phyloP scores from a whole-genome alignment of 2,797 vertebrate genomes.

The Scolopax bukidnonensis region DNA sequence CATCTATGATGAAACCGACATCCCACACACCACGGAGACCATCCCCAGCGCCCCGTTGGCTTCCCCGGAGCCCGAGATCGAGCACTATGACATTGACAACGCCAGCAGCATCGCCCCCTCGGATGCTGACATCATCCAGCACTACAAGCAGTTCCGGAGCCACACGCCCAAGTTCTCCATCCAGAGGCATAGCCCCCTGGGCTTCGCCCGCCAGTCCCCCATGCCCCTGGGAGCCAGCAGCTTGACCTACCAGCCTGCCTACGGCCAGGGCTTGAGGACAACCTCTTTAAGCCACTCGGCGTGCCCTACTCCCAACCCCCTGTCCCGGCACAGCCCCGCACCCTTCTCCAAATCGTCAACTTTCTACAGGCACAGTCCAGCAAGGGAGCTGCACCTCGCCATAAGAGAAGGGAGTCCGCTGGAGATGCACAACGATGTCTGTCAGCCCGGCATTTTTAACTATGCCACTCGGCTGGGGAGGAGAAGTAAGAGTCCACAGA shows the following conservation, averaged over 20 bases:
- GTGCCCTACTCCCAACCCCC: constrained; percentile 90
- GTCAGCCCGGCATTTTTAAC: constrained; percentile 91
- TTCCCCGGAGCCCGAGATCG: constrained; percentile 89
- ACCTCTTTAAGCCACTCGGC: constrained; percentile 90
- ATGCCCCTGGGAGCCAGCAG: constrained; percentile 92
- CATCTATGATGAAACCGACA: constrained; percentile 95
- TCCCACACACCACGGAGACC: constrained; percentile 86
- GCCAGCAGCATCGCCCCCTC: constrained; percentile 98
- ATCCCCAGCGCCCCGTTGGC: constrained; percentile 91
- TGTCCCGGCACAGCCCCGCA: constrained; percentile 93
- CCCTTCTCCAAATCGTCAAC: constrained; percentile 92
- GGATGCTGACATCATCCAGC: constrained; percentile 95
- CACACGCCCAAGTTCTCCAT: constrained; percentile 97
- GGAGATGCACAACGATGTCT: constrained; percentile 87
- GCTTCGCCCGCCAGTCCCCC: constrained; percentile 94
- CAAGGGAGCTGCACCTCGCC: constrained; percentile 90
- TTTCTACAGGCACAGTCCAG: constrained; percentile 94
- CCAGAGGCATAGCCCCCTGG: constrained; percentile 95
- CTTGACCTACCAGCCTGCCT: constrained; percentile 92
- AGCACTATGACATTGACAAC: constrained; percentile 98
- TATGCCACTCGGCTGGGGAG: constrained; percentile 92
- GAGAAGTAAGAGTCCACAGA: constrained; percentile 95
- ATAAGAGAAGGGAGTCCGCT: constrained; percentile 89
- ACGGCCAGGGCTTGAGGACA: constrained; percentile 88
- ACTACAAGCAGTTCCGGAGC: constrained; percentile 97